Base-by-base conservation (phyloP, 2,888 invertebrate genomes). In the Acholoe squamosa region DNA sequence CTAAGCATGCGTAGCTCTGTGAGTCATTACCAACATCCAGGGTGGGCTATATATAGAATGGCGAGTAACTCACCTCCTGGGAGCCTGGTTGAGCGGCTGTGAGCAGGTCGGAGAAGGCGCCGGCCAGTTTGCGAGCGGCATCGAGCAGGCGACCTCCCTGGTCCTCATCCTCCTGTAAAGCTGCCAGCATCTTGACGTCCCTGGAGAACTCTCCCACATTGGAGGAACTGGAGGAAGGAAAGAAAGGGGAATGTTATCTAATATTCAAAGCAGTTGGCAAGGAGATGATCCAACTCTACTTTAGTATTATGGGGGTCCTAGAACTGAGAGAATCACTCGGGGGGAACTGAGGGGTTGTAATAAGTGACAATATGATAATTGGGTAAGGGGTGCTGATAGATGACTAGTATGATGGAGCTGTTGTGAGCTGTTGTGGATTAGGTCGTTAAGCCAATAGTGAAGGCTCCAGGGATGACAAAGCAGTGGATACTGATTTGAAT, bases 191-290 rank as follows among this genome's bases (percentile, higher is more conserved):
- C 93, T 98, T 97, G n/a, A 99, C 98, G 93, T 98, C 99, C 91
- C 95, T 95, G 0, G 99, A 98, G 97, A 99, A 98, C 96, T 99
- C 99, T 0, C 99, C 99, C 93, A 99, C 97, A 95, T 99, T 99
- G 94, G 97, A 98, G 54, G 99, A 98, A 94, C 96, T 96, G 93
- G 28, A 93, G 84, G n/a, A 84, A 89, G 77, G 88, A 90, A 56
- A 22, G 31, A 25, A 25, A 61, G 14, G 54, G 54, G 10, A n/a
- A 61, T 12, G 25, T 61, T 3, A 5, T 25, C 61, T 12, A 5
- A 14, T 61, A 61, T 61, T 12, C 10, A 61, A 61, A 5, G 61
- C 7, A 76, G 77, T 10, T 19, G 12, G 34, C 77, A 33, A 31
- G 1, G 31, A n/a, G 34, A 19, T 77, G 16, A 16, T 3, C 28